phyloP scores from a whole-genome alignment of 2,113 vertebrate species.

The Isichthys henryi region DNA sequence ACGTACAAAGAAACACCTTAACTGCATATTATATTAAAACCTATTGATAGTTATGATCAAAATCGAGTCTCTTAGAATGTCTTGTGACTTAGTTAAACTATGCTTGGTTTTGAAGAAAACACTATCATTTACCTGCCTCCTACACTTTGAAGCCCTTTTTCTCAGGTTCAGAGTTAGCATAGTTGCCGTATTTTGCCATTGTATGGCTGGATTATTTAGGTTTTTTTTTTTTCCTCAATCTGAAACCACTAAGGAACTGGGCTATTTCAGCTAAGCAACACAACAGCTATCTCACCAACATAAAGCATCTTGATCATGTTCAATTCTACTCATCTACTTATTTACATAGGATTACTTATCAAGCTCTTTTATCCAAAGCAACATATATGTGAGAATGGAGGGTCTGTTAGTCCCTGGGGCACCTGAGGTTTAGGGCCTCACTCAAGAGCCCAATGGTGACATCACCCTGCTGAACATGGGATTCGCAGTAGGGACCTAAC shows the following conservation, averaged over 20 bases:
- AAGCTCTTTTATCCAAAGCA: background rate
- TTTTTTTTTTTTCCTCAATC: background rate
- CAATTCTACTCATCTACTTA: background rate
- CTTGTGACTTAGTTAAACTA: background rate
- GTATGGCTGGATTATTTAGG: background rate
- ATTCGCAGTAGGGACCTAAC: background rate
- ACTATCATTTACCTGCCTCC: background rate
- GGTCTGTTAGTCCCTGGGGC: background rate
- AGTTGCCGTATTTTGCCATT: background rate
- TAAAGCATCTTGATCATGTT: background rate
- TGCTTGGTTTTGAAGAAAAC: background rate
- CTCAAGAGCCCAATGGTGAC: background rate
- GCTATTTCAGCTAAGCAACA: background rate
- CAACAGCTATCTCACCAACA: background rate
- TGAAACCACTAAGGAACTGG: background rate
- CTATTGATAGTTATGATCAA: background rate
- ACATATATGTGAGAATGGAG: background rate
- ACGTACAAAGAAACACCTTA: background rate
- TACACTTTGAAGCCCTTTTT: background rate
- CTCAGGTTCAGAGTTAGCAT: background rate
- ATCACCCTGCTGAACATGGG: background rate
- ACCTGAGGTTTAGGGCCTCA: background rate
- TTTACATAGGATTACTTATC: background rate
- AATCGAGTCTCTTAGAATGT: background rate
- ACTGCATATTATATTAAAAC: background rate